phyloP scores from a whole-genome alignment of 2,113 vertebrate species.

The Psammodynastes pulverulentus region DNA sequence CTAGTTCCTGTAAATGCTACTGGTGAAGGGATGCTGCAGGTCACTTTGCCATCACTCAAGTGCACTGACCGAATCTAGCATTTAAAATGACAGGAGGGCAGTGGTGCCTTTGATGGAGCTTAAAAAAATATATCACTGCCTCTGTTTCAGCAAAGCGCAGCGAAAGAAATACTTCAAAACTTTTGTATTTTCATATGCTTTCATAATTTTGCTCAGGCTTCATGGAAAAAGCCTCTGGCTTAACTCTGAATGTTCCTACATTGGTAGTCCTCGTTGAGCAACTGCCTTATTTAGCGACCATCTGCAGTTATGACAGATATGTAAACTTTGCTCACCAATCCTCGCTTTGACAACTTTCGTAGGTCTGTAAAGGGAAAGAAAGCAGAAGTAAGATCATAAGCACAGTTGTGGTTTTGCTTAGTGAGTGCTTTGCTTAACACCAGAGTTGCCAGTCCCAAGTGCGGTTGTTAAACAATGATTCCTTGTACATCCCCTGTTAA shows the following conservation, averaged over 20 bases:
- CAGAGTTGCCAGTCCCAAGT: background rate
- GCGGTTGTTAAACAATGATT: background rate
- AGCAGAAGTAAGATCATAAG: background rate
- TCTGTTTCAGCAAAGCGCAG: background rate
- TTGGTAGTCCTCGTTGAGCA: background rate
- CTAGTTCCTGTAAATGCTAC: background rate
- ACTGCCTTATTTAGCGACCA: background rate
- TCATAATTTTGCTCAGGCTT: background rate
- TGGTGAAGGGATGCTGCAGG: background rate
- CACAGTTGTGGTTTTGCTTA: background rate
- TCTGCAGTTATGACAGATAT: background rate
- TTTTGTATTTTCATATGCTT: background rate
- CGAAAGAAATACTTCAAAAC: background rate
- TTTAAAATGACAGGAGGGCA: background rate
- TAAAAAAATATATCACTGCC: background rate
- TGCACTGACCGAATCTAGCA: background rate
- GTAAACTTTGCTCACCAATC: background rate
- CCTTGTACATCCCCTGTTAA: background rate
- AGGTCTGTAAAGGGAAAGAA: background rate
- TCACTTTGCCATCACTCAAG: background rate
- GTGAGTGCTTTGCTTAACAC: background rate
- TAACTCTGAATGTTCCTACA: background rate
- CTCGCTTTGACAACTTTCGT: background rate
- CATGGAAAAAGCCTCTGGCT: background rate
- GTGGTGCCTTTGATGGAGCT: background rate